Evolutionary conservation across 2,113 vertebrate species (phyloP), one percentile per base, ranked within the genome.

Genomic region (Chlamydotis undulata): DNA sequence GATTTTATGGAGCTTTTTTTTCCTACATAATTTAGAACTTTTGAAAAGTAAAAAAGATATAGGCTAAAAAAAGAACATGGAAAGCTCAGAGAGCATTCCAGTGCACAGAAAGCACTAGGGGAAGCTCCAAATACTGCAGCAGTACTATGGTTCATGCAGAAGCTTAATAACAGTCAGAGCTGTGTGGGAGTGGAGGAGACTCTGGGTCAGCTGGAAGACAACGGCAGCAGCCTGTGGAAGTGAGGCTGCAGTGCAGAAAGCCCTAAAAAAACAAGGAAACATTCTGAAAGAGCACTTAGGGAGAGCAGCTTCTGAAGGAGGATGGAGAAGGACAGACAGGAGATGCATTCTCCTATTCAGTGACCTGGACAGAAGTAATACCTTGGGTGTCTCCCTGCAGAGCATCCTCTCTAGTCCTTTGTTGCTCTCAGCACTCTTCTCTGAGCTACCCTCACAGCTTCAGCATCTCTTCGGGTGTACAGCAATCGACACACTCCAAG

Each of bases 1-100:
- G 43, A 73, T 64, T 89, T 93, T 60, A 43, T 28, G 22, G 68
- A 78, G 21, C 9, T 26, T 63, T 81, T 81, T 75, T 91, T 85
- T 24, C 21, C 24, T 91, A 47, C 35, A 76, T 95, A 94, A 93
- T 90, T 87, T 73, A 94, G 37, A 82, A 59, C 69, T 76, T 55
- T 23, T 92, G 56, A 71, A 93, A 87, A 90, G 75, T 86, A 29
- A 24, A 87, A 90, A 80, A 65, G 8, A 17, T 24, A 24, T 4
- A 41, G 28, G 31, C 43, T 89, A 59, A 91, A 91, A 90, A 84
- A 39, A 89, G 37, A 71, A 55, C 23, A 28, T 9, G 6, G 53
- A 45, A 74, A 79, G 4, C 45, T 60, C 45, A 52, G 70, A 75
- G 33, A 61, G 39, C 21, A 41, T 78, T 88, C 13, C 64, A 59